Evolutionary conservation across 1,140 invertebrate genomes (phyloP), one percentile per base, ranked within the genome.

Genomic region (Parapsyche elsis): DNA sequence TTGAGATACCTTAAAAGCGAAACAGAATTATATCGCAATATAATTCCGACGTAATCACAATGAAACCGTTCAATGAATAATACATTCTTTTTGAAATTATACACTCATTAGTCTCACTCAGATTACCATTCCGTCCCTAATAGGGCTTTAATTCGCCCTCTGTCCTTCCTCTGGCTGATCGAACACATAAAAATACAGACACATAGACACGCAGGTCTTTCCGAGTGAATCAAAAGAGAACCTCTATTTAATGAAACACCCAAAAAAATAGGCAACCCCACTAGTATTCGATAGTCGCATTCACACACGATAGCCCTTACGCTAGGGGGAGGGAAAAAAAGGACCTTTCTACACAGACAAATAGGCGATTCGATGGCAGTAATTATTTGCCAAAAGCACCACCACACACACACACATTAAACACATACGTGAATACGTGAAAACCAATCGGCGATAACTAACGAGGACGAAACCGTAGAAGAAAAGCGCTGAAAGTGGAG

Each of bases 31-130:
- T 38, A 1, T 4, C 1, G 30, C 7, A 38, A 38, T 38, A 1
- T 7, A 38, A 38, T 38, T 38, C 30, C 30, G 7, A 38, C 2
- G 30, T 38, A 38, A 38, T 53, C 49, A 53, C 49, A 53, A 53
- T 53, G 49, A 38, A 38, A 38, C 30, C 30, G 30, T 38, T 53
- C 4, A 53, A 53, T 53, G 49, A 12, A 53, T 53, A 14, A 53
- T 67, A 4, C 64, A 24, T 67, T 67, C 64, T 61, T 53, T 16
- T 53, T 53, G 57, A 19, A 21, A 67, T 53, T 14, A 67, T 67
- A 67, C 24, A 67, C 23, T 67, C 64, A 67, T 67, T 67, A 67
- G 64, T 67, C 12, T 12, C 64, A 67, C 64, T 30, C 64, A 30
- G 24, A 67, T 67, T 67, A 67, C 21, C 64, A 26, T 67, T 67